These are phyloP conservation scores for Archocentrus centrarchus DNA, from an alignment of 2,113 vertebrate species.

Conservation along the genomic window DNA sequence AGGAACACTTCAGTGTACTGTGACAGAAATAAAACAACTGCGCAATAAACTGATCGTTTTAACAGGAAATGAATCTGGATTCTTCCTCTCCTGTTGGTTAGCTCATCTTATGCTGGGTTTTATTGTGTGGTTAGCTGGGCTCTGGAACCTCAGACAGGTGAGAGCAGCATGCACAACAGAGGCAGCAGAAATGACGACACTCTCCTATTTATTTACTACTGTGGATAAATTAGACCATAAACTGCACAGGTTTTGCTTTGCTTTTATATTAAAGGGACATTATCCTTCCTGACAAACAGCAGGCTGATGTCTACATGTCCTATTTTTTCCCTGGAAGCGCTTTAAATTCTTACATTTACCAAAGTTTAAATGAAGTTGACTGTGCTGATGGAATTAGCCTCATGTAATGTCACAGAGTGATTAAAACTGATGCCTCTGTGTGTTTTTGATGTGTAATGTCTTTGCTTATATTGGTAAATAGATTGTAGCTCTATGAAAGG, in stretches of 20 bases:
- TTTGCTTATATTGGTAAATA: neutral
- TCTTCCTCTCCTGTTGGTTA: too few species aligned
- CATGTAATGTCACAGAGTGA: neutral
- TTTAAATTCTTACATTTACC: neutral
- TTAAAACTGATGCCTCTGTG: too few species aligned
- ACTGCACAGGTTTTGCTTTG: too few species aligned
- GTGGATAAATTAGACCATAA: too few species aligned
- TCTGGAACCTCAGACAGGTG: neutral
- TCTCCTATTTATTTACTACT: too few species aligned
- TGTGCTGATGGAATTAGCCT: neutral
- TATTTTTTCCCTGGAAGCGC: neutral
- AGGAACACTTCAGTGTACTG: too few species aligned
- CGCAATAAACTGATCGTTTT: neutral
- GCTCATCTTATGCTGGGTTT: neutral
- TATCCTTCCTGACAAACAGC: neutral
- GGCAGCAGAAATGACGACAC: too few species aligned
- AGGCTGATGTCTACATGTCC: neutral
- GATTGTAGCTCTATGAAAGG: too few species aligned
- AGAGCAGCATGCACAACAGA: too few species aligned
- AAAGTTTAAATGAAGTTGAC: neutral
- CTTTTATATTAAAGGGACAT: too few species aligned
- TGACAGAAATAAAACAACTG: too few species aligned
- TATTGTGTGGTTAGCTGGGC: neutral
- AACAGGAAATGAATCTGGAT: neutral
- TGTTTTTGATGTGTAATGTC: neutral